phyloP scores from a whole-genome alignment of 2,888 invertebrate genomes.

The Agriopis leucophaearia region DNA sequence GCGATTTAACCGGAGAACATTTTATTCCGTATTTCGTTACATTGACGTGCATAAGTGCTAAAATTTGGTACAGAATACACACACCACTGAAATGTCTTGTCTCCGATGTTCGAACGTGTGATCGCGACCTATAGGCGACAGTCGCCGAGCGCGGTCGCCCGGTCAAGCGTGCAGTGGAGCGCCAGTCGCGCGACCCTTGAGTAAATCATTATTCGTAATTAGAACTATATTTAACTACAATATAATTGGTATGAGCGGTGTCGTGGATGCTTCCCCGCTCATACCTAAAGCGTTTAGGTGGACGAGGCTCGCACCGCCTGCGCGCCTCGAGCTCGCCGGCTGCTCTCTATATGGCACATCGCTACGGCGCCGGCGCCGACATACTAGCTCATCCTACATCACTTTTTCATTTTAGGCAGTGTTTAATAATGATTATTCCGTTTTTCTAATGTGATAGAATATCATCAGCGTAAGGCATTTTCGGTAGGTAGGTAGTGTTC shows the following conservation, averaged over 20 bases:
- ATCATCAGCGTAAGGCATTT: constrained; percentile 42
- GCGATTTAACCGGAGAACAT: constrained; percentile 12
- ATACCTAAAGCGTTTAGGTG: constrained; percentile 86
- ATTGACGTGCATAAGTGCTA: constrained; percentile 37
- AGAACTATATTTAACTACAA: constrained; percentile 83
- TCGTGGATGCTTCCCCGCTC: constrained; percentile 85
- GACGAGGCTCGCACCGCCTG: constrained; percentile 75
- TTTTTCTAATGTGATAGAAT: constrained; percentile 18
- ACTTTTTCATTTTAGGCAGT: constrained; percentile 18
- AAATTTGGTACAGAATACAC: constrained; percentile 30
- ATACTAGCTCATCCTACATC: constrained; percentile 11
- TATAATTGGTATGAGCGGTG: constrained; percentile 86
- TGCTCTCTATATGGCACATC: constrained; percentile 49
- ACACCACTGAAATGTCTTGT: constrained; percentile 17
- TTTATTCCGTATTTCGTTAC: constrained; percentile 26
- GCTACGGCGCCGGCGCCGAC: constrained; percentile 1
- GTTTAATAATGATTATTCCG: constrained; percentile 7
- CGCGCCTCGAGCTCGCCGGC: constrained; percentile 66
- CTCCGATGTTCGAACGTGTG: neutral
- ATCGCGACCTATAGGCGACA: neutral
- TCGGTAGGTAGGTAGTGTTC: constrained; percentile 29
- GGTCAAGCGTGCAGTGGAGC: constrained; percentile 41
- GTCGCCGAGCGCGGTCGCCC: neutral
- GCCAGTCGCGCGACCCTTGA: constrained; percentile 63
- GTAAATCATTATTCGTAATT: constrained; percentile 78